Base-by-base conservation (phyloP, 2,113 vertebrate species). In the Pelecanus crispus region DNA sequence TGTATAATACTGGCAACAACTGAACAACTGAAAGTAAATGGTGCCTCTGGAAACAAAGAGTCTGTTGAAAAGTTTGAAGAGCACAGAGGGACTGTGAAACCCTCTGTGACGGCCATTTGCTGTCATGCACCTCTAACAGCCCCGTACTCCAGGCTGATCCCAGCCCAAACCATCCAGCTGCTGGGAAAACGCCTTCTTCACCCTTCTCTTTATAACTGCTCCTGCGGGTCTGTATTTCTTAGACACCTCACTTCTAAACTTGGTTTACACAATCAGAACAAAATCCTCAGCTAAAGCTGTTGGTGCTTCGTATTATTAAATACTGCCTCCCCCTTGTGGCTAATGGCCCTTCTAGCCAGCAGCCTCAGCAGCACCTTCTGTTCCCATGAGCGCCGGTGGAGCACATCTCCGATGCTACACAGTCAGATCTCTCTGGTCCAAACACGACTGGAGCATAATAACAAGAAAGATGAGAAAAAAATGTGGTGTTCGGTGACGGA, bases 351-450 rank as follows among this genome's bases (percentile, higher is more conserved):
- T 25, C 53, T 21, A 34, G 42, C 42, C 36, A 18, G 38, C 58
- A 61, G 47, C 21, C 12, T 11, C n/a, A 4, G 9, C 7, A 0
- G 6, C 42, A 4, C 6, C 21, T n/a, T 22, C 26, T 8, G 49
- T 4, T 47, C 38, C 62, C 72, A 0, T 9, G 20, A 9, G 34
- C 13, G 17, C 6, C 2, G 19, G 70, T 29, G 38, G 52, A 62
- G n/a, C 22, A 0, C 36, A 1, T 4, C 38, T 65, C 25, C 2
- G 0, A 2, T 2, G 14, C 72, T 34, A 0, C 26, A 0, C 2
- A 0, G 11, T 16, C 81, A 20, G n/a, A 63, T 12, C 13, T 49
- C 15, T 22, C 47, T 26, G 47, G 15, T 88, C n/a, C 75, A 5
- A 55, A 26, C 13, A 4, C 3, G 1, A 17, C 26, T 36, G 19